Percentiles rank a stretch among this genome's conserved stretches.
phyloP scores from a whole-genome alignment of 1,140 invertebrate species.

The Drosophila willistoni region DNA sequence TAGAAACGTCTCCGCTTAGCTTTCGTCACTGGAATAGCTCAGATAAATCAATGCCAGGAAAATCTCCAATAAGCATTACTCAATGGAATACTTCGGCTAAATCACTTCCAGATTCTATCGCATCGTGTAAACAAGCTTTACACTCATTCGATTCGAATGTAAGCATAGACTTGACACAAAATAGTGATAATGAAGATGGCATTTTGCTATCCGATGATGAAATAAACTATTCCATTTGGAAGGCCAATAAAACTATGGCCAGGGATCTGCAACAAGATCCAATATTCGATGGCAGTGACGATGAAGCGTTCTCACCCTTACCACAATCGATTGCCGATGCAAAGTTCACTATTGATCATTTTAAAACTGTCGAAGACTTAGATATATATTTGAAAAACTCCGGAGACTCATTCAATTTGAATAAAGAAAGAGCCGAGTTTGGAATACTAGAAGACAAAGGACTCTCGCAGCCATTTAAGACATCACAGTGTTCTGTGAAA shows the following conservation, averaged over 20 bases:
- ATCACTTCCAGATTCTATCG: not conserved
- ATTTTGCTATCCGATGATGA: constrained; percentile 77
- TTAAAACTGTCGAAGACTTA: constrained; percentile 54
- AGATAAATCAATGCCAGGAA: constrained; percentile 12
- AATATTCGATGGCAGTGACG: constrained; percentile 20
- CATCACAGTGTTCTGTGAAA: constrained; percentile 32
- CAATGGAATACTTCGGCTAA: not conserved
- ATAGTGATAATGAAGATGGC: constrained; percentile 48
- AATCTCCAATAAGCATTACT: not conserved
- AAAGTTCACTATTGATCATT: constrained; percentile 37
- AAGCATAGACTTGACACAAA: constrained; percentile 62
- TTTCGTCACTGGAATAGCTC: constrained; percentile 37
- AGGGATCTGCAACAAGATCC: not conserved
- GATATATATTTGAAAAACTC: constrained; percentile 37
- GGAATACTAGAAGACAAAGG: constrained; percentile 73
- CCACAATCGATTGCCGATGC: constrained; percentile 19
- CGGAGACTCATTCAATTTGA: constrained; percentile 58
- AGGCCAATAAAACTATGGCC: constrained; percentile 57
- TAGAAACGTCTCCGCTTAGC: constrained; percentile 14
- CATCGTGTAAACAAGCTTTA: not conserved
- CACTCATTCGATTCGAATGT: constrained; percentile 32
- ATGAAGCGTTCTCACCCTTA: not conserved
- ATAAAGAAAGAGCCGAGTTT: constrained; percentile 72
- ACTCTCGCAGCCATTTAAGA: constrained; percentile 50
- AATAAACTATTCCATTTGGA: constrained; percentile 81